Evolutionary conservation across 2,113 vertebrate species (phyloP), one percentile per base, ranked within the genome.

Genomic region (Nyctereutes procyonoides): DNA sequence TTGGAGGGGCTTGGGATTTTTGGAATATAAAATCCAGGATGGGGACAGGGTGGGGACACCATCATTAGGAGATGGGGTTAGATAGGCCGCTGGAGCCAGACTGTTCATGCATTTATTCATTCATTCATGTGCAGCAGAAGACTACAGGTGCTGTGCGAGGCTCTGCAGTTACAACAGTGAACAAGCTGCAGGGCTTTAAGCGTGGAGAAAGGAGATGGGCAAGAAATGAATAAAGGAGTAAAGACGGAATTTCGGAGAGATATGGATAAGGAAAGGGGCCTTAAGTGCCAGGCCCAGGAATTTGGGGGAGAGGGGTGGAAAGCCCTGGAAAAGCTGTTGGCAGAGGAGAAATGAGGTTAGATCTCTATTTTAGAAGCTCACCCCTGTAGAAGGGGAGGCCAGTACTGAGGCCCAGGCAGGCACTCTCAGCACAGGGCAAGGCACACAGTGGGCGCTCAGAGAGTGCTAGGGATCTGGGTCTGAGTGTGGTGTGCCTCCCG

Each of bases 71-170:
- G 43, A 17, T 15, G 14, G 53, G 22, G 19, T 38, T 56, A 10
- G 11, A 71, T 9, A 80, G 16, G 58, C 9, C 19, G 19, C n/a
- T 1, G 14, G 13, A 9, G 17, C 35, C 15, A 74, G 9, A 55
- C 6, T 2, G 14, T 17, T 84, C 26, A 58, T 32, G 73, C 73
- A 63, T 32, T 65, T 58, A 60, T 35, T 69, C 76, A 30, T 38
- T 15, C 22, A 51, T 30, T 55, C 80, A 15, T 0, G 76, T 51
- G 16, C 77, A 74, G 9, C 55, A 8, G 20, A 43, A 60, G 22
- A 19, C 26, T 28, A 38, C 19, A 15, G 32, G 56, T 0, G 0
- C 51, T 16, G 1, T 3, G 2, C 4, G 12, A 28, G 56, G 10
- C 28, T 2, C 24, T 24, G 48, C 43, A 43, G 71, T 10, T 3